Base-by-base conservation (phyloP, 2,797 vertebrate species). In the Brachyrhaphis roseni region DNA sequence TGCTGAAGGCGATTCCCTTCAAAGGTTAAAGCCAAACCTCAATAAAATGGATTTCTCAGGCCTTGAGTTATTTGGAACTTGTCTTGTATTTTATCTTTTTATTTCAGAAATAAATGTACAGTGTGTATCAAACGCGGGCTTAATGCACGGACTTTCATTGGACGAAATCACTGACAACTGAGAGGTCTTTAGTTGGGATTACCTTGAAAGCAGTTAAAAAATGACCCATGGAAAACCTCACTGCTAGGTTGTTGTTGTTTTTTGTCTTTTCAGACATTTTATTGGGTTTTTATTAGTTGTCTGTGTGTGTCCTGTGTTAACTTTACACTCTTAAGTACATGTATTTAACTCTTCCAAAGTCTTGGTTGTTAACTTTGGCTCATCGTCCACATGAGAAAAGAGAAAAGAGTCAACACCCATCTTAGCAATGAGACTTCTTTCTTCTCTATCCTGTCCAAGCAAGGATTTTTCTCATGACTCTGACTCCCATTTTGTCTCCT, bases 1-100 rank as follows among this genome's bases (percentile, higher is more conserved):
- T 13, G 31, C 12, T 75, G 12, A 34, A 76, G 74, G 78, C 6
- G 47, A 73, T 51, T 34, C 15, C 43, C 62, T 72, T 62, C 57
- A 31, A 78, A 43, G 45, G 28, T 1, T 39, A 5, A 53, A 41
- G 16, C 20, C 4, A 51, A 57, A 70, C 55, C 43, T 3, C 57
- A 66, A 34, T 10, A 49, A 36, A 66, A 18, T 71, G 34, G 31
- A 49, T 51, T 76, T 72, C 73, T 45, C 1, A 18, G 4, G 36
- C 10, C 26, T 41, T 45, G 15, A 45, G 16, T n/a, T 71, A 71
- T 4, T 45, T 70, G 66, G 39, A 41, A 70, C 66, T 70, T n/a
- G 31, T 66, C 20, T 39, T 68, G 39, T 45, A 43, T 13, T 70
- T 70, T 8, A 13, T 70, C 1, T 26, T 45, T 70, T n/a, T 23